These are phyloP conservation scores for Spheniscus mendiculus DNA, from an alignment of 2,113 vertebrate species.

Conservation along the genomic window DNA sequence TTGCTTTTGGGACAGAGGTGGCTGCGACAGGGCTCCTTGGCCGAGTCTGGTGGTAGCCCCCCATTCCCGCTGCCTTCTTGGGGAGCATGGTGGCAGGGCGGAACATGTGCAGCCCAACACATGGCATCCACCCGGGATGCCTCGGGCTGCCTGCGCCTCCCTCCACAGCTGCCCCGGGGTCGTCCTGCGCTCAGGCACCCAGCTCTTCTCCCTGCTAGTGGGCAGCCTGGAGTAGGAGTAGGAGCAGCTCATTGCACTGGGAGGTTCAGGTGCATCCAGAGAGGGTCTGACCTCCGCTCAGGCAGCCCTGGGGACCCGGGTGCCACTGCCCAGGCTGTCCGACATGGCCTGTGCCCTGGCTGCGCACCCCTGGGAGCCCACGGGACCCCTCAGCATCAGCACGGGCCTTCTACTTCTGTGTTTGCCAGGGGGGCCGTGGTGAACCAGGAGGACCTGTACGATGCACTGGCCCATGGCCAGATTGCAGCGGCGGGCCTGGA, in stretches of 20 bases:
- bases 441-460: conserved; percentile 91
- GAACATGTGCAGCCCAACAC: rapidly evolving
- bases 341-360: rapidly evolving
- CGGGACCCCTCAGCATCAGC: rapidly evolving
- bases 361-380: rapidly evolving
- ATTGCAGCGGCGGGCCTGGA: conserved; percentile 93
- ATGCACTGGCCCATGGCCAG: conserved; percentile 81
- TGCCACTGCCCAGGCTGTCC: background rate
- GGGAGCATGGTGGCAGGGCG: rapidly evolving
- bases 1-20: background rate
- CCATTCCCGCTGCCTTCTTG: rapidly evolving
- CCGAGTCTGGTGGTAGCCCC: rapidly evolving
- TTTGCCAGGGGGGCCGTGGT: conserved; percentile 87
- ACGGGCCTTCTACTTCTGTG: rapidly evolving
- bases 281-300: background rate
- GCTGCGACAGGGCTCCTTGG: no score
- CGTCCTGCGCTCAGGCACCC: rapidly evolving
- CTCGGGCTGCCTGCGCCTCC: rapidly evolving
- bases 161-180: background rate
- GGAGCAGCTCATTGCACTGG: rapidly evolving
- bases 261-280: background rate
- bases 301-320: background rate
- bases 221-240: background rate
- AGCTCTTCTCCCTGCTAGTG: rapidly evolving
- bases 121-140: rapidly evolving